phyloP scores from a whole-genome alignment of 37 sponge, comb jelly and placozoan genomes.

The Bolinopsis microptera region DNA sequence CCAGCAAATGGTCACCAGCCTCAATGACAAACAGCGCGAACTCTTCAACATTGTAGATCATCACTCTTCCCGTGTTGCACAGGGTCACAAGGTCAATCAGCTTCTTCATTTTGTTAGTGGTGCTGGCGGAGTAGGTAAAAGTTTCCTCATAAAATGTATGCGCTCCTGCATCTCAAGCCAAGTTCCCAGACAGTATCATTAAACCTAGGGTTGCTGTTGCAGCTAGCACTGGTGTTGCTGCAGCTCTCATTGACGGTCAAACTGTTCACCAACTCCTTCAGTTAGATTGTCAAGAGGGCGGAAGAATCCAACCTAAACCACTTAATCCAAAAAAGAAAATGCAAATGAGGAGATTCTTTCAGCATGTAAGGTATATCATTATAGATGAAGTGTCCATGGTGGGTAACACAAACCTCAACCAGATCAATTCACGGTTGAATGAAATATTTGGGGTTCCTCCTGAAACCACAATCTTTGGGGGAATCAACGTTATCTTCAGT shows the following conservation, averaged over 20 bases:
- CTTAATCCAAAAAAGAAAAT: neutral
- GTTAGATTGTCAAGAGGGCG: neutral
- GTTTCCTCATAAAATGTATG: neutral
- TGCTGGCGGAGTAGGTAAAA: constrained; percentile 9
- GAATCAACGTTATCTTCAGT: neutral
- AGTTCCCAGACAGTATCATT: neutral
- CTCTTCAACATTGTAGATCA: neutral
- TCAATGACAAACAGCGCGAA: neutral
- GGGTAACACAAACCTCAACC: neutral
- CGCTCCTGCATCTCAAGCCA: neutral
- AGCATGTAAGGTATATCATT: neutral
- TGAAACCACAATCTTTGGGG: neutral
- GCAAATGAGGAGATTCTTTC: neutral
- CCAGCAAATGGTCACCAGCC: neutral
- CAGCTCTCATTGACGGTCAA: constrained; percentile 10
- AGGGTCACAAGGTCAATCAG: neutral
- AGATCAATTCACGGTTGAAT: neutral
- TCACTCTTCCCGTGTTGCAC: neutral
- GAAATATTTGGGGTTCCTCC: neutral
- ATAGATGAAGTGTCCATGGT: constrained; percentile 6
- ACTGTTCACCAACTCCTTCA: neutral
- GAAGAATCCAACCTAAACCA: neutral
- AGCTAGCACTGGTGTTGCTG: neutral
- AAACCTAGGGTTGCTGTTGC: neutral
- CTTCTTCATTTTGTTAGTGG: neutral